These are phyloP conservation scores for human DNA, from an alignment of 2,113 vertebrate genomes.

Conservation along the genomic window GRCh38 chr1:60956001-60956500, in stretches of 20 bases:
- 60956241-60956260: background rate
- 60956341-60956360: slow-evolving; percentile 45
- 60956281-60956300: background rate
- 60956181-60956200: background rate
- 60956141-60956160: no score
- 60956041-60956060: background rate
- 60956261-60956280: background rate
- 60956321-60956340: background rate
- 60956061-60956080: background rate
- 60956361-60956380: slow-evolving; percentile 74
- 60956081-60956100: background rate
- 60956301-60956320: background rate
- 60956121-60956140: background rate
- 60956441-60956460: slow-evolving; percentile 88
- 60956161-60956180: rapidly evolving
- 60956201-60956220: background rate
- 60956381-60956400: slow-evolving; percentile 77
- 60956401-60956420: slow-evolving; percentile 81
- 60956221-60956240: background rate
- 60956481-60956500: slow-evolving; percentile 85
- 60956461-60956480: slow-evolving; percentile 88
- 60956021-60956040: background rate
- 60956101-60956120: background rate
- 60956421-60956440: slow-evolving; percentile 83
- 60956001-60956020: background rate